A percentile compares a stretch with the other conserved stretches of the same genome.
Conservation (phyloP, 2,797 vertebrate genomes). For the Sebastes iracundus region DNA sequence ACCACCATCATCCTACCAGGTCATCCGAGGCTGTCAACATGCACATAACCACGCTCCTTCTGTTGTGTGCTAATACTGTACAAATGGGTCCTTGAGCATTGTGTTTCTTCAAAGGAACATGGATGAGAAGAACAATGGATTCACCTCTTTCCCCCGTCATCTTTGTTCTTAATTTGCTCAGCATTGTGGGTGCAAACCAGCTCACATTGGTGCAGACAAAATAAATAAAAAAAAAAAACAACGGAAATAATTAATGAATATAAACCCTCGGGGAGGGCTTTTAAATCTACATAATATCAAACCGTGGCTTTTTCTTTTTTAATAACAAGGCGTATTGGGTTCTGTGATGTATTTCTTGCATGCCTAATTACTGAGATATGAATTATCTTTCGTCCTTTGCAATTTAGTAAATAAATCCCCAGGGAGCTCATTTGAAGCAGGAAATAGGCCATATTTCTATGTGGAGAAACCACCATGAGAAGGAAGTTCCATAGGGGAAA, state of each 20-base stretch:
- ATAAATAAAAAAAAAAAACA: constrained; percentile 42
- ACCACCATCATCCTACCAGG: constrained; percentile 25
- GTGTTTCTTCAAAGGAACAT: constrained; percentile 67
- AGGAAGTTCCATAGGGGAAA: constrained; percentile 66
- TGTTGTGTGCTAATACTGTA: constrained; percentile 59
- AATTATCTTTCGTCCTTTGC: constrained; percentile 82
- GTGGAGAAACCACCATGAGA: constrained; percentile 70
- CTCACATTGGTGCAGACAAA: constrained; percentile 59
- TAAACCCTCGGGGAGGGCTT: constrained; percentile 73
- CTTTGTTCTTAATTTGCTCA: constrained; percentile 75
- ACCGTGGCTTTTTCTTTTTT: constrained; percentile 76
- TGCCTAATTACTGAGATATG: constrained; percentile 84
- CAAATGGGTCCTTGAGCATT: constrained; percentile 74
- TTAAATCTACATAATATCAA: constrained; percentile 85
- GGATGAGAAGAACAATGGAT: constrained; percentile 52
- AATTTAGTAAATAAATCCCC: constrained; percentile 82
- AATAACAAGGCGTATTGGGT: constrained; percentile 80
- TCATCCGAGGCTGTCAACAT: constrained; percentile 45
- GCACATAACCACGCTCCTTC: constrained; percentile 21
- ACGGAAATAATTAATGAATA: constrained; percentile 75
- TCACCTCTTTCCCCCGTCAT: constrained; percentile 66
- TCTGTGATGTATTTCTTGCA: constrained; percentile 82
- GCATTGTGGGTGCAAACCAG: constrained; percentile 68
- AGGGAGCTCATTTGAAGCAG: constrained; percentile 82
- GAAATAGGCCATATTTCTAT: constrained; percentile 81